Evolutionary conservation across 2,888 invertebrate genomes (phyloP), one percentile per base, ranked within the genome.

Genomic region (Catocala fraxini): DNA sequence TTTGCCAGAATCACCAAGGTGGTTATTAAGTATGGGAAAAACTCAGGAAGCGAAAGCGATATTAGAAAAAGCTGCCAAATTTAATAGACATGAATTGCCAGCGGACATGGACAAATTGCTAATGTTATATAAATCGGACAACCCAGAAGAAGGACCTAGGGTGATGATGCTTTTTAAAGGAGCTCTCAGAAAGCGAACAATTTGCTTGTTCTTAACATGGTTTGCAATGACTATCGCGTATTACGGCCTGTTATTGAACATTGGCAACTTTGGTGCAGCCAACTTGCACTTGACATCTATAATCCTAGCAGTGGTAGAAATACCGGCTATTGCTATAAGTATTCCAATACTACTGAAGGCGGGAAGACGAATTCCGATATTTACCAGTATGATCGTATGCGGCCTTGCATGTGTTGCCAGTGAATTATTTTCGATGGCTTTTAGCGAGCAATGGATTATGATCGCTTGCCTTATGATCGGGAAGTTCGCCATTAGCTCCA

Each of bases 1-100:
- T 42, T 89, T 97, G 59, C 97, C 97, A n/a, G 97, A 97, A 94
- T 97, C 97, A 1, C 97, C 97, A 0, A 94, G 97, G 81, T 97
- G 97, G 97, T 88, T 97, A 41, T 87, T 97, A 55, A 96, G 96
- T 45, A 96, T 96, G 94, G 97, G 97, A 33, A 95, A 95, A 69
- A 95, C 95, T n/a, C 95, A 96, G 65, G 96, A 97, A 89, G 96
- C 97, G 0, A 95, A 96, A 82, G 88, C 86, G 39, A 96, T 97
- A 55, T 86, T 97, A 45, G 94, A 96, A 79, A 95, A 94, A 77
- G 97, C 96, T 0, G 96, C 96, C 0, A 95, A 92, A 62, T 95
- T 95, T 73, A 97, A 97, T 86, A 95, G 95, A 51, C 93, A 94
- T 34, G 94, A 95, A 73, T 84, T 97, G 59, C 97, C 97, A 0